Evolutionary conservation across 2,113 vertebrate genomes (phyloP), one percentile per base, ranked within the genome.

Genomic region (Tautogolabrus adspersus): DNA sequence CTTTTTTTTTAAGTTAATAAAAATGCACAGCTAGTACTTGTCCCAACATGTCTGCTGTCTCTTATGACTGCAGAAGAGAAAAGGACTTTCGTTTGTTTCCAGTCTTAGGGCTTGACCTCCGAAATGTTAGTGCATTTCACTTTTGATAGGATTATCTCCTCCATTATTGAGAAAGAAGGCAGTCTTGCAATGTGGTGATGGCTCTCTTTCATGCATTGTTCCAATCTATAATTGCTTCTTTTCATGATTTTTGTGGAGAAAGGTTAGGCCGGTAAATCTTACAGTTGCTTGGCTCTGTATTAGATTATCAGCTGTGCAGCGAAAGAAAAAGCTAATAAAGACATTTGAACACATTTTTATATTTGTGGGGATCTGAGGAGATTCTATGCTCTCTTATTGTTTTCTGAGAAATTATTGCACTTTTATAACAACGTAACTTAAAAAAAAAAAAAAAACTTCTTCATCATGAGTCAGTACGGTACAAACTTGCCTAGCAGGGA

Each of bases 181-280:
- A 72, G 71, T 58, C 57, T 78, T 54, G 66, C 86, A 62, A 72
- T 75, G 87, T 66, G 58, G 71, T 37, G 55, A 84, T 79, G 81
- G 74, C 68, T 89, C 71, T 88, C 82, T 89, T 88, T 93, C 86
- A 88, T 90, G 83, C 74, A 82, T 89, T 91, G 84, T 91, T 85
- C 82, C 87, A 90, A 90, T 90, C 90, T 93, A 91, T 94, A 95
- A 94, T 94, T 92, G 91, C 90, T 94, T 94, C 90, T 87, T 84
- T 94, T 92, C 84, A 89, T 85, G 84, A 79, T 63, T 90, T 84
- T 86, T 58, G 67, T 70, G 72, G 44, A 56, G 22, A 85, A 91
- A 89, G 83, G 73, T 86, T 84, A 84, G 65, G 79, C 54, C 62
- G 65, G 57, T 81, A 77, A 85, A 87, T 77, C 58, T 75, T 85